Base-by-base conservation (phyloP, 2,113 vertebrate species). In the Callaeas wilsoni region DNA sequence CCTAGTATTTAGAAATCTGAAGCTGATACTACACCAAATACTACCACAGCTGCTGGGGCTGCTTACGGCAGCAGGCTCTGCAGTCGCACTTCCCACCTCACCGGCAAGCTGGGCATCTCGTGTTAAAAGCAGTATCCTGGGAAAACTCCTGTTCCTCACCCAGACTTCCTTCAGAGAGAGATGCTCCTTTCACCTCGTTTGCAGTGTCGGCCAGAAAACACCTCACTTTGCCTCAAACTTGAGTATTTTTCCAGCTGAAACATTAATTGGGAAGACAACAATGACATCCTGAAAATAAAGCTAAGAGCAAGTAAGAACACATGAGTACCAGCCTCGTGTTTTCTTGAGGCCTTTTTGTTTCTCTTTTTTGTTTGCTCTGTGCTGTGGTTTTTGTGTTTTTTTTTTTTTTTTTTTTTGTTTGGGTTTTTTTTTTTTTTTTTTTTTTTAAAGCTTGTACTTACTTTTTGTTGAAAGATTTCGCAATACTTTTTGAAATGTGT, bases 401-500 rank as follows among this genome's bases (percentile, higher is more conserved):
- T 10, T 30, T 30, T 37, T 35, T 25, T 22, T 22, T 74, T 69
- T 64, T 7, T 64, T 55, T 29, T 29, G 19, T 25, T 65, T 49
- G 41, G 41, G 10, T 41, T 41, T 41, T 13, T 41, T 41, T 35
- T 33, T 30, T 47, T 14, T 10, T 30, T 30, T 37, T 35, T 25
- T 22, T 22, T 74, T 69, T 64, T 7, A 13, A 84, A 13, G 3
- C 4, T 15, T 55, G 16, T 30, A 47, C 5, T 46, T 55, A 1
- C 17, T 46, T 47, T 87, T 13, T 12, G 1, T 22, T 42, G 3
- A 18, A 68, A 64, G 13, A 6, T 30, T 13, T 21, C 3, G 23
- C 4, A 46, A 9, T 16, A 37, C 3, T 23, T 56, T 5, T 10
- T 2, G 21, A 73, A 33, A 42, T 0, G 1, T 5, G 4, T 16